phyloP scores from a whole-genome alignment of 2,113 vertebrate species.

The Labrus mixtus region DNA sequence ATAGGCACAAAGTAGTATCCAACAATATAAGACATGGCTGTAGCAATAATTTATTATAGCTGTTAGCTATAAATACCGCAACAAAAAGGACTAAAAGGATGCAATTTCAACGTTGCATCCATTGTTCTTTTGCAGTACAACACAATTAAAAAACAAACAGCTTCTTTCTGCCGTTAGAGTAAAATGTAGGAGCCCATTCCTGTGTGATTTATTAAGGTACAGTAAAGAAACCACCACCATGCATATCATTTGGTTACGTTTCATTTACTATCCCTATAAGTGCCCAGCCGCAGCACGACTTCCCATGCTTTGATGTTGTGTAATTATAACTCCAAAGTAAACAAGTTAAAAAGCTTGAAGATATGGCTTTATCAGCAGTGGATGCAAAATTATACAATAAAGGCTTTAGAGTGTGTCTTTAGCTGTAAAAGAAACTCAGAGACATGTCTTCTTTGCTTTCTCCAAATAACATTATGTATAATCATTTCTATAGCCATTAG shows the following conservation, averaged over 20 bases:
- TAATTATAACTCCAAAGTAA: conserved; percentile 5
- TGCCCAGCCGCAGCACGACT: not conserved
- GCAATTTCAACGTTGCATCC: too few species aligned
- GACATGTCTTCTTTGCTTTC: not conserved
- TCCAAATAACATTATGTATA: not conserved
- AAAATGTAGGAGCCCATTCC: not conserved
- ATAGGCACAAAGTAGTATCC: too few species aligned
- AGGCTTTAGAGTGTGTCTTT: not conserved
- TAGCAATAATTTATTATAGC: not conserved
- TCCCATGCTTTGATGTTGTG: conserved; percentile 32
- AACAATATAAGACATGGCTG: not conserved
- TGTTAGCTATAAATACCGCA: not conserved
- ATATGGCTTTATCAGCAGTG: not conserved
- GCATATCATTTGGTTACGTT: conserved; percentile 7
- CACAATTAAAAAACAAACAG: conserved; percentile 9
- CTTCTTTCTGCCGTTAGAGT: not conserved
- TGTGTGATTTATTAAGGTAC: conserved; percentile 8
- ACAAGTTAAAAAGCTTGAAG: not conserved
- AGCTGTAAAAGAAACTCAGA: not conserved
- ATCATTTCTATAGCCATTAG: not conserved
- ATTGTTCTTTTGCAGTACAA: not conserved
- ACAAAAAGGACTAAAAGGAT: not conserved
- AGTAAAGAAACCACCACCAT: not conserved
- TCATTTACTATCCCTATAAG: not conserved
- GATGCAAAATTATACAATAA: not conserved